Evolutionary conservation across 2,888 invertebrate genomes (phyloP).

Genomic region (Lutraria lutraria): DNA sequence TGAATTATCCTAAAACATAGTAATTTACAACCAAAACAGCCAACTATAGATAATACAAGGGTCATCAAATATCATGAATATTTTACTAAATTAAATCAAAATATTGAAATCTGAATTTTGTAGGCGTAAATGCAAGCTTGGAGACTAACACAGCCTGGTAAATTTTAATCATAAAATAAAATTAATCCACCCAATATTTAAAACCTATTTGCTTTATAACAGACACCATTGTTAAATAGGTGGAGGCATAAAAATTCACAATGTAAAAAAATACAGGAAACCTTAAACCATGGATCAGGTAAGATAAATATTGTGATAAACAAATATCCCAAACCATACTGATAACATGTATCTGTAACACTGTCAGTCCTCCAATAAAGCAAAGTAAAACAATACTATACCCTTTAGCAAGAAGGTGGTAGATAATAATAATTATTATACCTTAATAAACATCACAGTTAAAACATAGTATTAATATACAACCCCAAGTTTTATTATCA

Average conservation of each 20-base stretch:
- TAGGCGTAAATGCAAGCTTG: background rate
- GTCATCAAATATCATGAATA: background rate
- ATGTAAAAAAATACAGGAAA: background rate
- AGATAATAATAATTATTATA: no score
- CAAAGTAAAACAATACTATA: background rate
- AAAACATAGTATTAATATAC: no score
- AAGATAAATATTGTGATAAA: background rate
- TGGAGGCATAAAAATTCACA: background rate
- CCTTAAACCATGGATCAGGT: constrained; percentile 5
- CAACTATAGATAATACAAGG: background rate
- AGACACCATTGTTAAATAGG: background rate
- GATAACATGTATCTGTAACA: background rate
- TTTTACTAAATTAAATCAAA: background rate
- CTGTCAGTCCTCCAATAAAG: background rate
- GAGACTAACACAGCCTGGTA: background rate
- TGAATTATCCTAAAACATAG: background rate
- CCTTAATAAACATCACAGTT: no score
- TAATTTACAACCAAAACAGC: background rate
- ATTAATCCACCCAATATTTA: background rate
- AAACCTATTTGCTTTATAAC: background rate
- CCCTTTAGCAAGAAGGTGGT: no score
- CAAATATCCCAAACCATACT: background rate
- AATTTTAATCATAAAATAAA: background rate
- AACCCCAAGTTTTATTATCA: no score
- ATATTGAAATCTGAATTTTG: background rate